phyloP scores from a whole-genome alignment of 2,113 vertebrate genomes.

The Danionella cerebrum region DNA sequence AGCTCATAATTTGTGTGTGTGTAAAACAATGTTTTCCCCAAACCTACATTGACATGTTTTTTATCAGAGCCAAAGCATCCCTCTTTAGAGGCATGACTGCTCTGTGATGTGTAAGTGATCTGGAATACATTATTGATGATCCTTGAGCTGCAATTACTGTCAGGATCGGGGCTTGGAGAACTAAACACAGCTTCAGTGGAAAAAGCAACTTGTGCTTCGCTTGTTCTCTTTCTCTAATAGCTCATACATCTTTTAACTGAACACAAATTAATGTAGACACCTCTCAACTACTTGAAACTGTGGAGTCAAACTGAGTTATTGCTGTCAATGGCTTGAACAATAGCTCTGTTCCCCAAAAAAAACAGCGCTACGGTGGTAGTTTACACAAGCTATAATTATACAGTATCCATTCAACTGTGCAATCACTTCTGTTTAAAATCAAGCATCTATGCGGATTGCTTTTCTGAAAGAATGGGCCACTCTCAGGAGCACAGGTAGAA shows the following conservation, averaged over 20 bases:
- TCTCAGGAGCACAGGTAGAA: too few relatives aligned
- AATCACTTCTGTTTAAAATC: too few relatives aligned
- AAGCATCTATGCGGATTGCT: too few relatives aligned
- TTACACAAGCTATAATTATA: too few relatives aligned
- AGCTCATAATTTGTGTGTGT: too few relatives aligned
- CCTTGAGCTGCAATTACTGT: conserved; percentile 61
- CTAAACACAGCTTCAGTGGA: conserved; percentile 54
- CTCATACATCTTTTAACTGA: conserved; percentile 45
- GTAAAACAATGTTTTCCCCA: conserved; percentile 55
- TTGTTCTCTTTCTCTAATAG: not conserved
- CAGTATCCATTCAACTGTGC: too few relatives aligned
- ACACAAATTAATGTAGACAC: conserved; percentile 54
- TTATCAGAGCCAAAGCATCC: conserved; percentile 36
- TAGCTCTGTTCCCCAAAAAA: too few relatives aligned
- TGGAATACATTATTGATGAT: conserved; percentile 69
- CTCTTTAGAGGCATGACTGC: conserved; percentile 46
- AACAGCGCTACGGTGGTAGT: too few relatives aligned
- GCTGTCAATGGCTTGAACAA: too few relatives aligned
- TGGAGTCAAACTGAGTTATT: not conserved
- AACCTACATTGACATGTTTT: conserved; percentile 46
- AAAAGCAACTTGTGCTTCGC: conserved; percentile 43
- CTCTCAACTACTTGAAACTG: conserved; percentile 36
- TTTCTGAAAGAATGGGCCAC: too few relatives aligned
- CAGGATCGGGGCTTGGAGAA: conserved; percentile 44
- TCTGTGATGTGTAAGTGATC: conserved; percentile 67